Base-by-base conservation (phyloP, 1,140 invertebrate genomes). In the Alviniconcha marisindica region DNA sequence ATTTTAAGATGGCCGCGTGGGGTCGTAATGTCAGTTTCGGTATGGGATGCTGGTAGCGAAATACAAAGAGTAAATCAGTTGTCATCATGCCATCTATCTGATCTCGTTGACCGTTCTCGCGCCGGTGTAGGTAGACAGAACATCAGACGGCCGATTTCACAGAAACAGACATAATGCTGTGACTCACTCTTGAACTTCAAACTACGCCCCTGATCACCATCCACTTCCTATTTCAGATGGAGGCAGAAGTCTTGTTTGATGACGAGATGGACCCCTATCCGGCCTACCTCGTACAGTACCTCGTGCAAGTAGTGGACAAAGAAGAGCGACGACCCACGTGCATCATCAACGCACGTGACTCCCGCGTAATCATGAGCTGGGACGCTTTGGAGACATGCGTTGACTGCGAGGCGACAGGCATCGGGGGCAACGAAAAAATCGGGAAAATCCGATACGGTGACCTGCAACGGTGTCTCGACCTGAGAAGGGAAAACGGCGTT, bases 341-440 rank as follows among this genome's bases (percentile, higher is more conserved):
- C 15, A 78, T 89, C 18, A 77, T 89, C n/a, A 85, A 89, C 77
- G 78, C 82, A 24, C 79, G 84, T 4, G 81, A 56, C 60, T 84
- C 85, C 36, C 76, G 77, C 18, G 38, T 87, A 3, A 38, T 87
- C 3, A 2, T 81, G 24, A 24, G 33, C 38, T 88, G 85, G 83
- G 44, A 86, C 18, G 77, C 48, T 21, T 51, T 87, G 5, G 85
- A 83, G 21, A 83, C 84, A 0, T 84, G 80, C 81, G 56, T 73
- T 14, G 81, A 82, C 40, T 82, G 81, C 28, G 77, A 51, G 21
- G 83, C 74, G 31, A 85, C 77, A 51, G 86, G 82, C 21, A 40
- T 77, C 56, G 86, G 88, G 40, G 87, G 88, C 14, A 89, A 88
- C 78, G 69, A 38, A 10, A 87, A 87, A 73, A 83, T 85, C 7